Conservation (phyloP, 2,113 vertebrate genomes). For the Oceanites oceanicus region DNA sequence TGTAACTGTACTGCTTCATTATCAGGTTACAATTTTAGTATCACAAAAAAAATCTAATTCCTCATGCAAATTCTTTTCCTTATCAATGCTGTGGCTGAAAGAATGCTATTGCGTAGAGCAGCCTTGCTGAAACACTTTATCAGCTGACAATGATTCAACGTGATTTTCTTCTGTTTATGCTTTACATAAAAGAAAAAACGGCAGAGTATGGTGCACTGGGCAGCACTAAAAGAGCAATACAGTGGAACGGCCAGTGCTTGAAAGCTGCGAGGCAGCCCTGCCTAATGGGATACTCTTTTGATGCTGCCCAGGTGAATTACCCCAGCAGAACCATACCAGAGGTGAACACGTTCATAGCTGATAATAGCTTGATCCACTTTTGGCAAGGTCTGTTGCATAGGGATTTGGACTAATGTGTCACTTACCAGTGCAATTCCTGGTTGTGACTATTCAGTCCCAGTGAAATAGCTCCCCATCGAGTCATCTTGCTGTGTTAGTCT, state of each 20-base stretch:
- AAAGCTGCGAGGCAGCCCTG: neutral
- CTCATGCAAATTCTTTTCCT: neutral
- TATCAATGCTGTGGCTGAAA: neutral
- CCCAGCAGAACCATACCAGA: neutral
- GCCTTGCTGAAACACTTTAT: neutral
- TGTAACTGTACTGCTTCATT: neutral
- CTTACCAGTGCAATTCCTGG: neutral
- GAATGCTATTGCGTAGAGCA: neutral
- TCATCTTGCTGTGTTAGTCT: neutral
- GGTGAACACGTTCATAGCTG: neutral
- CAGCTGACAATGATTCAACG: neutral
- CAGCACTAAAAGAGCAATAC: neutral
- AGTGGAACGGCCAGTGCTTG: neutral
- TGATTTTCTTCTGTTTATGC: neutral
- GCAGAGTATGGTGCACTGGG: neutral
- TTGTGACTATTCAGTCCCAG: neutral
- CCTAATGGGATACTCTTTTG: neutral
- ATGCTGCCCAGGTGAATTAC: neutral
- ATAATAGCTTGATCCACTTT: neutral
- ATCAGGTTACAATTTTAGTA: neutral
- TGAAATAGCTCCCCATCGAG: neutral
- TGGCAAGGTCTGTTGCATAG: neutral
- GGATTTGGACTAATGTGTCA: neutral
- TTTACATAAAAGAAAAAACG: neutral
- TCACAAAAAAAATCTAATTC: neutral